Base-by-base conservation (phyloP, 2,797 vertebrate species). In the Poecile montanus region DNA sequence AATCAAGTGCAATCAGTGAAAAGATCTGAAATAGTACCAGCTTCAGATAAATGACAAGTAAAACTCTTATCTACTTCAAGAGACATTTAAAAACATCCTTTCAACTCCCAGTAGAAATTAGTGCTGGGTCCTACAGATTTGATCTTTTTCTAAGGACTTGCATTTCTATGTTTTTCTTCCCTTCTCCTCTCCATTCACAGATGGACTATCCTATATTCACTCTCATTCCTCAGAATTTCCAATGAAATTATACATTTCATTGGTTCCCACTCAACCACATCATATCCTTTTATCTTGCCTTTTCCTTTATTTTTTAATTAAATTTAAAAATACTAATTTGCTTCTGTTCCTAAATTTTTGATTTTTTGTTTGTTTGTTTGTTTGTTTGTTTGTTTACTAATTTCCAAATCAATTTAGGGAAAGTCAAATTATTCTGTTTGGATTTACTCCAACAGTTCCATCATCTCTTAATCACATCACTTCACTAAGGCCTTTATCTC, bases 391-490 rank as follows among this genome's bases (percentile, higher is more conserved):
- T 29, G 36, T 85, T 83, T 89, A 26, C 30, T 78, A 42, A 72
- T 85, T 95, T 93, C 11, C 34, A 70, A 72, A 36, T 53, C 13
- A 70, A 7, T 78, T 91, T 51, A 87, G 44, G 25, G 9, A 36
- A 91, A 88, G 32, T 11, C 29, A 91, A 76, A 89, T 78, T 88
- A 77, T 89, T 89, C 73, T 48, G 8, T 36, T 78, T 94, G 73
- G 79, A 78, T 75, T 84, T 91, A 42, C 26, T 81, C 56, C 47
- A 95, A 72, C 4, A 66, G 21, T 81, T 95, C 68, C 57, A 85
- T 89, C 81, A 71, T 65, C 53, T 85, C 50, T 89, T 88, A 92
- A 86, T 95, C 51, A 70, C 25, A 29, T 75, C 72, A 79, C 94
- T 94, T 32, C 12, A 36, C 16, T 40, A 77, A 68, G 15, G 32